Percentiles rank a stretch among this genome's conserved stretches.
Evolutionary conservation across 2,797 vertebrate genomes (phyloP).

Genomic region (Anguilla obscura): DNA sequence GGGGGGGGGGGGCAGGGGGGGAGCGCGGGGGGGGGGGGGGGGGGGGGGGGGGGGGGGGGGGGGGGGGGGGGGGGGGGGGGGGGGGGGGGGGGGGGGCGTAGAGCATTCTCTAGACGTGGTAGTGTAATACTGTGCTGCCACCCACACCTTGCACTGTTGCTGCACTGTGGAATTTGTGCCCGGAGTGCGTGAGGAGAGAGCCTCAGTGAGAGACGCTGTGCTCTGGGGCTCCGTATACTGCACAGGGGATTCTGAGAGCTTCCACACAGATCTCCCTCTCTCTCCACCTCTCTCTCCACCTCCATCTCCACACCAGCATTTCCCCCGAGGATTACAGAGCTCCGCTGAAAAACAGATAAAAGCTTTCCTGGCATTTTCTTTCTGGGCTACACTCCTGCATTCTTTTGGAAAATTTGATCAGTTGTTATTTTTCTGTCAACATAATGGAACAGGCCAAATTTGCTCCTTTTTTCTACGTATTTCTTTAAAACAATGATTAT

Average conservation of each 20-base stretch:
- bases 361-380: background rate
- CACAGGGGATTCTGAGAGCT: conserved; percentile 32
- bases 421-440: background rate
- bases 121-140: conserved; percentile 64
- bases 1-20: no score
- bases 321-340: conserved; percentile 23
- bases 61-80: conserved; percentile 34
- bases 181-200: conserved; percentile 60
- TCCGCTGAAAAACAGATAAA: background rate
- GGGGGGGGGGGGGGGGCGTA: conserved; percentile 17
- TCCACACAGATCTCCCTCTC: conserved; percentile 43
- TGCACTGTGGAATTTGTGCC: conserved; percentile 63
- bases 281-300: conserved; percentile 10
- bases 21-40: conserved; percentile 25
- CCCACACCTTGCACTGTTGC: conserved; percentile 72
- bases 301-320: conserved; percentile 8
- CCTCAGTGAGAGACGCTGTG: conserved; percentile 51
- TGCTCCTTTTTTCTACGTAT: background rate
- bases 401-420: background rate
- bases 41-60: conserved; percentile 32
- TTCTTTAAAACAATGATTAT: background rate
- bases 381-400: background rate
- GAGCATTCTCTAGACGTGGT: conserved; percentile 37
- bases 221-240: conserved; percentile 33
- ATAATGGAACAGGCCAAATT: background rate